Percentiles rank a stretch among this genome's conserved stretches.
These are phyloP conservation scores for Geopemphigus sp. DNA, from an alignment of 1,140 invertebrate genomes.

Conservation along the genomic window DNA sequence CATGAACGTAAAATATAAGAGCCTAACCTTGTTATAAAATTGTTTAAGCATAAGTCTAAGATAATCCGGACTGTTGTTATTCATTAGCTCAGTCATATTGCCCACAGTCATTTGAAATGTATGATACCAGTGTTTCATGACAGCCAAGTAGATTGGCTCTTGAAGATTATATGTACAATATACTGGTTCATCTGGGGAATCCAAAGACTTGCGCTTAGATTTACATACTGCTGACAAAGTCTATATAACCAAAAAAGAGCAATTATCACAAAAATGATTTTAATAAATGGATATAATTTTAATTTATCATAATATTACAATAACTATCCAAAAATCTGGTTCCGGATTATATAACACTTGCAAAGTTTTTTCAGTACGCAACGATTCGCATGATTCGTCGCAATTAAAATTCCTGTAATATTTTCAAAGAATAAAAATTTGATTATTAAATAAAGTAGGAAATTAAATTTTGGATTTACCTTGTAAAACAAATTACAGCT, in stretches of 20 bases:
- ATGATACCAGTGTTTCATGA: slow-evolving; percentile 41
- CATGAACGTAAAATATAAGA: too few species aligned
- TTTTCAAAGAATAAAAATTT: neutral
- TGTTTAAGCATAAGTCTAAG: slow-evolving; percentile 35
- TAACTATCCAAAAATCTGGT: slow-evolving; percentile 42
- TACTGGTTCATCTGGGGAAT: slow-evolving; percentile 13
- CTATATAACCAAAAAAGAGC: slow-evolving; percentile 5
- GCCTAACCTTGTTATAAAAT: slow-evolving; percentile 44
- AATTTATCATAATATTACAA: slow-evolving; percentile 32
- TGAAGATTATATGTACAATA: slow-evolving; percentile 46
- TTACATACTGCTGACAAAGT: slow-evolving; percentile 36
- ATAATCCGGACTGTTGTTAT: slow-evolving; percentile 26
- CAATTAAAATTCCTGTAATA: slow-evolving; percentile 36
- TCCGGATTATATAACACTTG: slow-evolving; percentile 29
- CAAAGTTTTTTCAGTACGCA: slow-evolving; percentile 31
- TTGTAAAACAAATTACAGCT: slow-evolving; percentile 42
- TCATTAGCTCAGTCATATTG: slow-evolving; percentile 29
- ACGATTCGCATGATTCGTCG: slow-evolving; percentile 26
- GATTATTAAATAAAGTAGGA: neutral
- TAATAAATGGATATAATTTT: neutral
- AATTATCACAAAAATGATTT: neutral
- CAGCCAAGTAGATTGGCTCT: slow-evolving; percentile 38
- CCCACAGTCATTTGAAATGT: slow-evolving; percentile 41
- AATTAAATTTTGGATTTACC: neutral
- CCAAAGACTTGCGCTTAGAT: slow-evolving; percentile 10